Evolutionary conservation across 2,113 vertebrate species (phyloP), one percentile per base, ranked within the genome.

Genomic region (Odontophorus gujanensis): DNA sequence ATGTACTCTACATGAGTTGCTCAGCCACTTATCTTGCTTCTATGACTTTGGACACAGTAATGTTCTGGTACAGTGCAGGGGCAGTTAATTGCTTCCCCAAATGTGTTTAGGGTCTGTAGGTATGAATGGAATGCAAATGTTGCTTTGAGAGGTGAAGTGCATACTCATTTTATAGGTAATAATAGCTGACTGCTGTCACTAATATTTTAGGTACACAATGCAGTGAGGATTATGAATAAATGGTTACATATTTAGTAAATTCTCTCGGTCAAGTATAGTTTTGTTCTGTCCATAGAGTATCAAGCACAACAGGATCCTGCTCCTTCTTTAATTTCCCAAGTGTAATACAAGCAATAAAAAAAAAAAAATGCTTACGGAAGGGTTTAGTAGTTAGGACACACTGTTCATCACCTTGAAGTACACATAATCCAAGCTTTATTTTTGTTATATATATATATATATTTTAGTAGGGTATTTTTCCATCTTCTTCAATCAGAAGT

Each of bases 401-500:
- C 95, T 93, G 93, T 95, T 95, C 95, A 95, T 96, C 93, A 94
- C 59, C 91, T 95, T 93, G 93, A 87, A 93, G 68, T 51, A 96
- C 85, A 78, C 62, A 91, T 96, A 90, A 96, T 88, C 95, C 95
- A 97, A 93, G 61, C 20, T 96, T 95, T 94, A 96, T 93, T 97
- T 97, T 97, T 96, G 92, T 96, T 92, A 90, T 65, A 85, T 91
- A 32, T 57, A 32, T 96, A 90, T 91, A 91, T 89, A 95, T 95
- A 86, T 79, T 81, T 18, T 50, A 26, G 75, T 78, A 85, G 95
- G 95, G 96, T 93, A 95, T 77, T 94, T 96, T 97, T 96, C 96
- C 93, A 97, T 98, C 92, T 97, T 97, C 92, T 96, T 97, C 93
- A 96, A 96, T 95, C 96, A 97, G 83, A 96, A 97, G 93, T 97